A percentile compares a stretch with the other conserved stretches of the same genome.
Conservation (phyloP, 1,140 invertebrate genomes). For the Papilio dardanus region DNA sequence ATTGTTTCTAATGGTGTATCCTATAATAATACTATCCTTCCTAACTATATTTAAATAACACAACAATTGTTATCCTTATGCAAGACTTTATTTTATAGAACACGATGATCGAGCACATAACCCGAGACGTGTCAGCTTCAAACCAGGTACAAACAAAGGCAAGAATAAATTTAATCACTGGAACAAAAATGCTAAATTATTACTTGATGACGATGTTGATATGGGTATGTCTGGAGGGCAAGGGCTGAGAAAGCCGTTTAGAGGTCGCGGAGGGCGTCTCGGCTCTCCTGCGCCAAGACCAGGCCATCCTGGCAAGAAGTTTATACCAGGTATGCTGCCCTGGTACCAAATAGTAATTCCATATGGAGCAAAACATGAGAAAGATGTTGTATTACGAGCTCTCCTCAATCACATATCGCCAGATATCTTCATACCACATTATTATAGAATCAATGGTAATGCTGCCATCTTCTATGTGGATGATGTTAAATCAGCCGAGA, state of each 20-base stretch:
- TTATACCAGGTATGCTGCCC: conserved; percentile 76
- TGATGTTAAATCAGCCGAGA: conserved; percentile 86
- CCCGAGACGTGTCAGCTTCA: conserved; percentile 82
- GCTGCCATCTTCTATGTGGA: conserved; percentile 87
- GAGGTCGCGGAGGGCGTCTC: conserved; percentile 70
- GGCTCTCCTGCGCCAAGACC: conserved; percentile 76
- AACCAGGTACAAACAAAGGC: conserved; percentile 75
- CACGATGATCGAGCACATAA: conserved; percentile 76
- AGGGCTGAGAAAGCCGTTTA: conserved; percentile 56
- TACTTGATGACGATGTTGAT: conserved; percentile 84
- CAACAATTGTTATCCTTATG: background rate
- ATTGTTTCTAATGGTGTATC: background rate
- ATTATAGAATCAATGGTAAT: conserved; percentile 83
- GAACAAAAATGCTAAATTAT: conserved; percentile 68
- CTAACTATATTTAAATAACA: conserved; percentile 9
- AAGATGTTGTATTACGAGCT: conserved; percentile 85
- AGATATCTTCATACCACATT: conserved; percentile 85
- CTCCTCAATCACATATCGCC: conserved; percentile 85
- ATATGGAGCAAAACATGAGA: conserved; percentile 88
- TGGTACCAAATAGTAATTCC: conserved; percentile 87
- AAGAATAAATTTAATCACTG: conserved; percentile 76
- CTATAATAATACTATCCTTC: background rate
- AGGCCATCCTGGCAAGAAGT: conserved; percentile 59
- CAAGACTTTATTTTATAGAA: conserved; percentile 58
- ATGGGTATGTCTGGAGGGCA: conserved; percentile 74